phyloP scores from a whole-genome alignment of 2,797 vertebrate genomes.

The Knipowitschia caucasica region DNA sequence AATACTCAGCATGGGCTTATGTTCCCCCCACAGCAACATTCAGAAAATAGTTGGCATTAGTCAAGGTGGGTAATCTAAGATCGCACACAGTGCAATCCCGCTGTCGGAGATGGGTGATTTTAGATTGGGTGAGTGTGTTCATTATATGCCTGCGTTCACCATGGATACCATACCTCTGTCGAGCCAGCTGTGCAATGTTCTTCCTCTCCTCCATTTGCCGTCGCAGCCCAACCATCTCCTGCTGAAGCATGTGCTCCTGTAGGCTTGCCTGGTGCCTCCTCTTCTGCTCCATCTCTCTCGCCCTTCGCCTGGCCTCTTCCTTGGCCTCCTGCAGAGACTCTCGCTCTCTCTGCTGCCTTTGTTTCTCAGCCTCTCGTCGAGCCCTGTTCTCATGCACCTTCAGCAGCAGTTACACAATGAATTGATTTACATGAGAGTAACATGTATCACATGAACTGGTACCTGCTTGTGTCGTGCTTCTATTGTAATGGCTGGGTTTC shows the following conservation, averaged over 20 bases:
- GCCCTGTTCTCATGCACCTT: slow-evolving; percentile 88
- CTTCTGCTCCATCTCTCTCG: slow-evolving; percentile 72
- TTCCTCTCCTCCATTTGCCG: slow-evolving; percentile 83
- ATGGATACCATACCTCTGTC: slow-evolving; percentile 75
- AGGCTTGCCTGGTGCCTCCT: slow-evolving; percentile 74
- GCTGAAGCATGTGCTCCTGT: slow-evolving; percentile 83
- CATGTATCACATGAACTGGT: slow-evolving; percentile 43
- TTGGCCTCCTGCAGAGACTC: slow-evolving; percentile 66
- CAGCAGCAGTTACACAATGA: slow-evolving; percentile 30
- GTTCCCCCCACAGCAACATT: neutral
- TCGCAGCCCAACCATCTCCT: slow-evolving; percentile 84
- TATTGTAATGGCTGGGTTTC: slow-evolving; percentile 84
- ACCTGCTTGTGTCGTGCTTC: slow-evolving; percentile 91
- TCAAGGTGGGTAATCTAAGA: slow-evolving; percentile 10
- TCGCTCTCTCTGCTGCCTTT: slow-evolving; percentile 71
- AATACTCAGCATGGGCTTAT: neutral
- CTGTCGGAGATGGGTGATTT: neutral
- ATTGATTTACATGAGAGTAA: neutral
- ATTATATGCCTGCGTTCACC: slow-evolving; percentile 16
- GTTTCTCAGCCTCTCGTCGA: slow-evolving; percentile 74
- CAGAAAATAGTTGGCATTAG: neutral
- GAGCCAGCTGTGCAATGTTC: slow-evolving; percentile 64
- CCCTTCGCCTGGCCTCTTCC: slow-evolving; percentile 74
- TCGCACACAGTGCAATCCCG: slow-evolving; percentile 15
- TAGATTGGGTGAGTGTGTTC: slow-evolving; percentile 2